Conservation (phyloP, 2,113 vertebrate genomes). For the Murina feae region DNA sequence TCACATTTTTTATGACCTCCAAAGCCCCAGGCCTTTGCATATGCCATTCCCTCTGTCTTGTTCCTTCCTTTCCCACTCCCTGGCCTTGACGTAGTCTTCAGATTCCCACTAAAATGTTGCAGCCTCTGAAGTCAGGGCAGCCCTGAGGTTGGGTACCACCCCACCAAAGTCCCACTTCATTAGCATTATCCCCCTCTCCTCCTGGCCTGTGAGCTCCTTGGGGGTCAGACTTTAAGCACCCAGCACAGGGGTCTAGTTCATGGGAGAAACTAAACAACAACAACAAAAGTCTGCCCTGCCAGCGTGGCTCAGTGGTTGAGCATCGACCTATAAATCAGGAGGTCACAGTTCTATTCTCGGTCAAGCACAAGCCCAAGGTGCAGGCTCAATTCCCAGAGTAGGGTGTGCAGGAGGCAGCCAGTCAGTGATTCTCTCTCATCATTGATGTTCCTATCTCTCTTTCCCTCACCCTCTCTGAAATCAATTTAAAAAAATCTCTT, state of each 20-base stretch:
- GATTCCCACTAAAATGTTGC: neutral
- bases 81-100: neutral
- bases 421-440: no score
- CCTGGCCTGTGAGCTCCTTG: neutral
- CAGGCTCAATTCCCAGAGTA: no score
- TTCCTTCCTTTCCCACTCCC: neutral
- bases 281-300: neutral
- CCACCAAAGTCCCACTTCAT: rapidly evolving
- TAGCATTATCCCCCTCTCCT: rapidly evolving
- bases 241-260: neutral
- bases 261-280: neutral
- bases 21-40: neutral
- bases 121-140: neutral
- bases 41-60: neutral
- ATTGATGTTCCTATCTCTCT: no score
- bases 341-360: no score
- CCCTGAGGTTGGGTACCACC: neutral
- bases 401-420: no score
- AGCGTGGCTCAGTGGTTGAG: no score
- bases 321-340: no score
- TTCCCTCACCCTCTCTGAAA: no score
- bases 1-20: neutral
- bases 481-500: neutral
- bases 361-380: neutral
- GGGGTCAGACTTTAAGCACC: neutral